Base-by-base conservation (phyloP, 2,888 invertebrate genomes). In the Epirrhoe alternata region DNA sequence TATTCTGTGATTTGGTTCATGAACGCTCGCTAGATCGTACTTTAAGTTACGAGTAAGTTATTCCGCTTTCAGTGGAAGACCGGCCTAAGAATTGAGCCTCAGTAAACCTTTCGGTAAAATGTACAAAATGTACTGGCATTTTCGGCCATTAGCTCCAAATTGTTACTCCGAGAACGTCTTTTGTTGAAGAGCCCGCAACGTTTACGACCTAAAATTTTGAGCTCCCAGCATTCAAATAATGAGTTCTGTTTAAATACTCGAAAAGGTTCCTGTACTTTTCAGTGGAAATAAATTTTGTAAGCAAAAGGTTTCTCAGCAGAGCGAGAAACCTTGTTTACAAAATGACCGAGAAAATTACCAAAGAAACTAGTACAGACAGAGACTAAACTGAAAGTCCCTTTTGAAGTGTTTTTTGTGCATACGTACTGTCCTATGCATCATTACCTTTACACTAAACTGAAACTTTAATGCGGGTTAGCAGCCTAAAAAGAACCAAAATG, bases 81-180 rank as follows among this genome's bases (percentile, higher is more conserved):
- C 16, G 16, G 12, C 30, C 30, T 50, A 62, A 52, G 35, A 56
- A 47, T 66, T 35, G 51, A 24, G 51, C 38, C 67, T 57, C 38
- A 53, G 52, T 68, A 78, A n/a, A 69, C 72, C 73, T 74, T 71
- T 71, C 56, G 69, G 68, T 62, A 66, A 75, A 81, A 81, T 77
- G 72, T 77, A 75, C 72, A 66, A 75, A 81, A 81, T 77, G 72
- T 77, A 75, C 73, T 59, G 59, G 60, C 74, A 72, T 78, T 78
- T 77, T 73, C 60, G 65, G 71, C 77, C 74, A 76, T 79, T 79
- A 76, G 67, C 55, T 66, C 68, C 64, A 68, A 80, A 78, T 77
- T 71, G 78, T 77, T 74, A 58, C 75, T 72, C 56, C 49, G 67
- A 78, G 72, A 63, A 64, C 67, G 71, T 74, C 71, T 71, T 73